Evolutionary conservation across 1,140 invertebrate species (phyloP).

Genomic region (Liolophura sinensis): DNA sequence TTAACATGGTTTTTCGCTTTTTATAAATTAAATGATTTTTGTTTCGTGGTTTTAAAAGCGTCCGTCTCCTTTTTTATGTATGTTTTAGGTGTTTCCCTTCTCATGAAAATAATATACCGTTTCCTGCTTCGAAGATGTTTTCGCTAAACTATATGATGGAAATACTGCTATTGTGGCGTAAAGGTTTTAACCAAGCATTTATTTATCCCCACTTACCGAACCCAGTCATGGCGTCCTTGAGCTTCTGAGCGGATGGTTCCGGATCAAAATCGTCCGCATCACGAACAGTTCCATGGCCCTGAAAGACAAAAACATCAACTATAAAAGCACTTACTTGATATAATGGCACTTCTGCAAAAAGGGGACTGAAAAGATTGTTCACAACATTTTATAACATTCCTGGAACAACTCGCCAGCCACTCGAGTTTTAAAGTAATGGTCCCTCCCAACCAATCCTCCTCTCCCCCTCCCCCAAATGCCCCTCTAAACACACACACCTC

Average conservation of each 20-base stretch:
- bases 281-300: conserved; percentile 17
- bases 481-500: too few species aligned
- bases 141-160: background rate
- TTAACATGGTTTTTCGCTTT: too few species aligned
- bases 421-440: too few species aligned
- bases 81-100: conserved; percentile 1
- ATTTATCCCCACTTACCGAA: conserved; percentile 44
- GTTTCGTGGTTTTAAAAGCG: background rate
- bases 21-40: background rate
- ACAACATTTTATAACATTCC: too few species aligned
- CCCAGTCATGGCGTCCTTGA: conserved; percentile 86
- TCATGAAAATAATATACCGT: too few species aligned
- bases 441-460: too few species aligned
- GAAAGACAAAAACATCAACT: too few species aligned
- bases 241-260: conserved; percentile 72
- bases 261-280: conserved; percentile 18
- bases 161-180: conserved; percentile 5
- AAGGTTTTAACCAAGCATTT: background rate
- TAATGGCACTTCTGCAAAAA: too few species aligned
- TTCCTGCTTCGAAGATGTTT: background rate
- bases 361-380: too few species aligned
- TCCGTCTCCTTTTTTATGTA: background rate
- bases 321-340: too few species aligned
- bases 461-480: too few species aligned
- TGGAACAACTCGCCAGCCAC: too few species aligned